Base-by-base conservation (phyloP, 2,888 invertebrate species). In the Sericinus montela region DNA sequence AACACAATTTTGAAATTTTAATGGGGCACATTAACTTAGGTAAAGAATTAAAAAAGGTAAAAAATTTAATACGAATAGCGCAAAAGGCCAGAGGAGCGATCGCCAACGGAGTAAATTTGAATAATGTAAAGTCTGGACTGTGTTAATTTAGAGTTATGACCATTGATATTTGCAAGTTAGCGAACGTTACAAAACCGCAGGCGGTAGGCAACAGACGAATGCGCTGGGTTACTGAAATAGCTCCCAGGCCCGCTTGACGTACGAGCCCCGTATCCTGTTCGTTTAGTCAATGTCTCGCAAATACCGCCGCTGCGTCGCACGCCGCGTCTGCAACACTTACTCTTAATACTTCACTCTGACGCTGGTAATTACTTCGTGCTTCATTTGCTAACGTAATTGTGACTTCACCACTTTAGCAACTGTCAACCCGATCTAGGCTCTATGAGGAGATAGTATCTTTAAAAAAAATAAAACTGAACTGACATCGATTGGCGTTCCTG, bases 271-370 rank as follows among this genome's bases (percentile, higher is more conserved):
- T 42, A 51, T 54, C 53, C 56, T 54, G 58, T 51, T 52, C 59
- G 52, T 49, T 63, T 56, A 57, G 57, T 70, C 71, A 68, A 65
- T 56, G 70, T 70, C 69, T 54, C 59, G 57, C 63, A 56, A 56
- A 56, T 55, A 59, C 57, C 57, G 56, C 58, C 54, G 41, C 34
- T 14, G n/a, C 14, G 25, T 32, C 10, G 13, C 16, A 16, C 23
- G 15, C 28, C 16, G 15, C 35, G 16, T 58, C 58, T 48, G 50
- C 54, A 49, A 39, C 41, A 45, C 51, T 58, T 54, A 52, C 51
- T 45, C 45, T 50, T 56, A 42, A 63, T 64, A 52, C 58, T 42
- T 62, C 59, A 63, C 43, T 47, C 45, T 54, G 61, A 63, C 60
- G 52, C 44, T 28, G 19, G 53, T 55, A 55, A 67, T 67, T 63